Conservation (phyloP, 2,113 vertebrate species). For the Dicentrarchus labrax region DNA sequence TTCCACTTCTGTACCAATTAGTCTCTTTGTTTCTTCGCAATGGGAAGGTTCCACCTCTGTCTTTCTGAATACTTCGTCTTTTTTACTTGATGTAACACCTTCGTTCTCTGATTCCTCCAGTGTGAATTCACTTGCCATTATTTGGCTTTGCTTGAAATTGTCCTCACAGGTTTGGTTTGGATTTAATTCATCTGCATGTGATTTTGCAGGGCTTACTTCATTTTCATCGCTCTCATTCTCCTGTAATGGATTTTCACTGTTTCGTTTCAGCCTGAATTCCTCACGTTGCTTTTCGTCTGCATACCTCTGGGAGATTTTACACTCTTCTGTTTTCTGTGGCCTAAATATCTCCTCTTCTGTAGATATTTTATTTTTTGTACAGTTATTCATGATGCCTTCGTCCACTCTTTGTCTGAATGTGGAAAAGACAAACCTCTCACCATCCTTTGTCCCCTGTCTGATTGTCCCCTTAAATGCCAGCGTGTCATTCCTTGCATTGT, state of each 20-base stretch:
- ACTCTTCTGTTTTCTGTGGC: constrained; percentile 53
- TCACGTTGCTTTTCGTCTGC: constrained; percentile 55
- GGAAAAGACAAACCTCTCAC: constrained; percentile 56
- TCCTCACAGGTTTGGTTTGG: constrained; percentile 18
- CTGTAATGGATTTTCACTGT: constrained; percentile 39
- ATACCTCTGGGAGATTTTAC: constrained; percentile 49
- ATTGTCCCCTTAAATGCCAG: constrained; percentile 81
- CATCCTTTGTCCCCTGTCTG: constrained; percentile 58
- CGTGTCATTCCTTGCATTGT: constrained; percentile 62
- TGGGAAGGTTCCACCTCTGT: constrained; percentile 1
- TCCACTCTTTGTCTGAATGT: constrained; percentile 58
- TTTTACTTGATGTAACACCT: not conserved
- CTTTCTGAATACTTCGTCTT: constrained; percentile 2
- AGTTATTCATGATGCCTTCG: constrained; percentile 51
- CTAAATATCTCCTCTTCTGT: constrained; percentile 60
- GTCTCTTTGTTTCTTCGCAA: constrained; percentile 7
- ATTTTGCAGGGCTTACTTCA: constrained; percentile 24
- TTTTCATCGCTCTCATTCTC: constrained; percentile 41
- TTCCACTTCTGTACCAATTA: constrained; percentile 9
- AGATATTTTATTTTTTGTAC: constrained; percentile 45
- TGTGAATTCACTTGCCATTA: not conserved
- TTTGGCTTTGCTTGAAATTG: constrained; percentile 25
- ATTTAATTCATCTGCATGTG: constrained; percentile 21
- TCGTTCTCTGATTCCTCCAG: constrained; percentile 13
- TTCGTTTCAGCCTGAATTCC: constrained; percentile 48